phyloP scores from a whole-genome alignment of 2,797 vertebrate species.

The Xiphorhynchus erythropygius region DNA sequence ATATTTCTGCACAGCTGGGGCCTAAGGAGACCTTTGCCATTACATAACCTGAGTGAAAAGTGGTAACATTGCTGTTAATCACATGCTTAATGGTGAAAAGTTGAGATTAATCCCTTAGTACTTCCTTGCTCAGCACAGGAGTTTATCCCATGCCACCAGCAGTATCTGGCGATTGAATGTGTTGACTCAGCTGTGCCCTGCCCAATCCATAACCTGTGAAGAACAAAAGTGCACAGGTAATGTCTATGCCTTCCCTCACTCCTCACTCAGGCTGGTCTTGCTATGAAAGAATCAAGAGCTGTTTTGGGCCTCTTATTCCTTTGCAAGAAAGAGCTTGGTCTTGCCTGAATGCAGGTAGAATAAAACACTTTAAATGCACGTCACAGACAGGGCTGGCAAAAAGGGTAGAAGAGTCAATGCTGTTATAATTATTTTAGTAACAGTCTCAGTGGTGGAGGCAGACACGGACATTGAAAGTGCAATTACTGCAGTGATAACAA shows the following conservation, averaged over 20 bases:
- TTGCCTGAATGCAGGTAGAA: neutral
- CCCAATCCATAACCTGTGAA: neutral
- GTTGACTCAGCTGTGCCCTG: neutral
- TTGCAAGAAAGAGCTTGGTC: neutral
- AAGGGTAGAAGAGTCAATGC: neutral
- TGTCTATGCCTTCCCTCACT: neutral
- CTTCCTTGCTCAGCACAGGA: neutral
- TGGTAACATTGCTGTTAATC: neutral
- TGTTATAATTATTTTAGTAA: constrained; percentile 16
- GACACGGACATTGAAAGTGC: neutral
- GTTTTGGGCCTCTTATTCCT: neutral
- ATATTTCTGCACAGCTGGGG: neutral
- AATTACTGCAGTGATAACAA: constrained; percentile 5
- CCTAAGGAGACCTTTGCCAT: neutral
- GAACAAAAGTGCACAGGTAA: neutral
- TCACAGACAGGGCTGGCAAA: neutral
- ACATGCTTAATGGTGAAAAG: neutral
- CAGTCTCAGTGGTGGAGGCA: neutral
- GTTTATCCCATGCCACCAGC: neutral
- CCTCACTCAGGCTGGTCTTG: neutral
- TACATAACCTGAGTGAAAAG: neutral
- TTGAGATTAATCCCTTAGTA: neutral
- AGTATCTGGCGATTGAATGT: rapidly evolving
- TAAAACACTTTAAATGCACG: constrained; percentile 13
- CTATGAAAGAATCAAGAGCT: neutral